A percentile compares a stretch with the other conserved stretches of the same genome.
Evolutionary conservation across 2,797 vertebrate species (phyloP).

Genomic region (Phataginus tetradactyla): DNA sequence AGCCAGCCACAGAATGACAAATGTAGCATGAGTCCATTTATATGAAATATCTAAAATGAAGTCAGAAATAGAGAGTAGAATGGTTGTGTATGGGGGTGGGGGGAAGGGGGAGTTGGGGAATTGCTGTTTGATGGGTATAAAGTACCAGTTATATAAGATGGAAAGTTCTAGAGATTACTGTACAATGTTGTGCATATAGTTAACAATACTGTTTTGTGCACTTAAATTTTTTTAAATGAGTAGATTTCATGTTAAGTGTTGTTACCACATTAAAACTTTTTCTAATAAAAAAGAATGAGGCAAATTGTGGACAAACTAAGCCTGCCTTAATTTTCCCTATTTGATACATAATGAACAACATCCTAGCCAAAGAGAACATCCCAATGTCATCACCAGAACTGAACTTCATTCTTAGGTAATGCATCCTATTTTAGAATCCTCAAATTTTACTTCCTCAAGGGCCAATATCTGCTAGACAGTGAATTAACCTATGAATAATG

Average conservation of each 20-base stretch:
- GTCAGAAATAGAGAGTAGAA: not conserved
- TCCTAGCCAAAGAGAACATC: fast-evolving
- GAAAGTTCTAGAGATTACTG: not conserved
- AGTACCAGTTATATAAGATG: not conserved
- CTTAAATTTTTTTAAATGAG: not conserved
- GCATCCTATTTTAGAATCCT: not conserved
- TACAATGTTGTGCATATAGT: not conserved
- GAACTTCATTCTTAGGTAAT: not conserved
- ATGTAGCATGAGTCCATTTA: not conserved
- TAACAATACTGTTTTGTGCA: not conserved
- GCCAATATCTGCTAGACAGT: not conserved
- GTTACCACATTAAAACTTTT: not conserved
- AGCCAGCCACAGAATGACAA: not conserved
- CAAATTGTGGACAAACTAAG: not conserved
- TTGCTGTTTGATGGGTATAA: not conserved
- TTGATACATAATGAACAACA: not conserved
- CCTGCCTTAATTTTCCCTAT: not conserved
- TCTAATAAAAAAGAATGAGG: not conserved
- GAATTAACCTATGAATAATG: not conserved
- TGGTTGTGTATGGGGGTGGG: not conserved
- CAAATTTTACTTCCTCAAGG: not conserved
- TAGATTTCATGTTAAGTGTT: not conserved
- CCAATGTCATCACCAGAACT: not conserved
- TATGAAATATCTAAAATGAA: not conserved
- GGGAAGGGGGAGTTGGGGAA: not conserved